Evolutionary conservation across 92 coral and sea anemone species (phyloP).

Genomic region (Phymanthus crucifer): DNA sequence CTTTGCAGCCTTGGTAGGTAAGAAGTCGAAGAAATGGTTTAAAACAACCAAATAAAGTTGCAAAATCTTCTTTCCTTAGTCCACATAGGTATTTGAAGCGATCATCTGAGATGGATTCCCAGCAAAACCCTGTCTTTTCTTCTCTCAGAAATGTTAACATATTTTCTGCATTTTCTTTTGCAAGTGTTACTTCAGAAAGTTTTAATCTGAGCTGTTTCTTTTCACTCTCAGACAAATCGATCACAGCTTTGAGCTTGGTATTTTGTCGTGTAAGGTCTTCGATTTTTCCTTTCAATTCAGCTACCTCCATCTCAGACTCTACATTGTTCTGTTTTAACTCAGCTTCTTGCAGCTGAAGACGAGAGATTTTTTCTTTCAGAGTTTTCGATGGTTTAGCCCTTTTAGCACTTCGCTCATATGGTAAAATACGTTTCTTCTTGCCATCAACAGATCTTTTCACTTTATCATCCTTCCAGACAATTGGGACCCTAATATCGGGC

Average conservation of each 20-base stretch:
- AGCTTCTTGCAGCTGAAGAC: neutral
- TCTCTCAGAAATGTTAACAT: neutral
- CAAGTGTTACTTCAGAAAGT: neutral
- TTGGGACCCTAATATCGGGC: constrained; percentile 21
- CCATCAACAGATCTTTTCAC: neutral
- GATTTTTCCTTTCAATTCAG: neutral
- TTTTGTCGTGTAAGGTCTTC: neutral
- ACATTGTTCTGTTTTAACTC: neutral
- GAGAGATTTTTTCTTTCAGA: neutral
- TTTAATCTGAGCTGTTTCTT: constrained; percentile 7
- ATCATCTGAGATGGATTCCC: neutral
- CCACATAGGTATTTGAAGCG: constrained; percentile 22
- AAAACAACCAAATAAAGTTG: constrained; percentile 25
- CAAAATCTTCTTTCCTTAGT: constrained; percentile 2
- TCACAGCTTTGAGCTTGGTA: neutral
- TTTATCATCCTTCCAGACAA: constrained; percentile 9
- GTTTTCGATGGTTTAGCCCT: constrained; percentile 2
- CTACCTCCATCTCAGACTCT: neutral
- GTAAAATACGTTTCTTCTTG: constrained; percentile 7
- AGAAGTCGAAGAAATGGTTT: constrained; percentile 18
- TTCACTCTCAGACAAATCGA: neutral
- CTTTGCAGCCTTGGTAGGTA: constrained; percentile 32
- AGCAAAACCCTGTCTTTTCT: neutral
- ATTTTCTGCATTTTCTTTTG: constrained; percentile 8
- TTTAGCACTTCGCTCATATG: constrained; percentile 23